phyloP scores from a whole-genome alignment of 2,113 vertebrate genomes.

The Origma solitaria region DNA sequence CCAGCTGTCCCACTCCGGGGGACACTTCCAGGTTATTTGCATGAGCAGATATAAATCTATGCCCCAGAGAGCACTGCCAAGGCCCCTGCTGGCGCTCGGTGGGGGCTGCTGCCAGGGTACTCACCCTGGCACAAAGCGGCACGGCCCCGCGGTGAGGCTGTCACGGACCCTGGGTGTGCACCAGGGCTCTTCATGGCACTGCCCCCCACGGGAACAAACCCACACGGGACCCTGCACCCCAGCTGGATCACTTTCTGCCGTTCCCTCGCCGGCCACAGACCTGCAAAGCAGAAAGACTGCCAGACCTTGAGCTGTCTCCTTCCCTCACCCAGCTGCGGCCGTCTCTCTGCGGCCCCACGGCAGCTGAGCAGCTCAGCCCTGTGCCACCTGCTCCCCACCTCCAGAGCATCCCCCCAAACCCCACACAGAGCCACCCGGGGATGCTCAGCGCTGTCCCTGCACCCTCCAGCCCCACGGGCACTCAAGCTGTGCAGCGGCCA shows the following conservation, averaged over 20 bases:
- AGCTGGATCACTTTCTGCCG: not conserved
- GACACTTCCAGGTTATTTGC: constrained; percentile 19
- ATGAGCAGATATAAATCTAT: not conserved
- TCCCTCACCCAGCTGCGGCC: constrained; percentile 64
- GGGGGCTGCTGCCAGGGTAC: not conserved
- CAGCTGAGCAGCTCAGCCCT: constrained; percentile 76
- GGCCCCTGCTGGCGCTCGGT: not conserved
- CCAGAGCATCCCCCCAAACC: not conserved
- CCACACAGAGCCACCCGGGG: not conserved
- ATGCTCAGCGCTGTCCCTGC: not conserved
- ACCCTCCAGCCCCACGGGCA: accelerated
- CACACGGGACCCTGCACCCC: not conserved
- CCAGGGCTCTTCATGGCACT: not conserved
- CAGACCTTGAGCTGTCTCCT: constrained; percentile 1
- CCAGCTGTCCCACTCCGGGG: not conserved
- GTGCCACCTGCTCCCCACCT: constrained; percentile 76
- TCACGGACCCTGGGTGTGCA: accelerated
- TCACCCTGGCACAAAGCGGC: not conserved
- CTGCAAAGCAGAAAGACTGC: constrained; percentile 22
- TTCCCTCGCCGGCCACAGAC: not conserved
- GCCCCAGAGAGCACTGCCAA: not conserved
- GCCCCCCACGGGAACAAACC: not conserved
- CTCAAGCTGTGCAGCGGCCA: accelerated
- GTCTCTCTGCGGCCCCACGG: constrained; percentile 49
- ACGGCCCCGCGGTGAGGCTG: not conserved